A percentile compares a stretch with the other conserved stretches of the same genome.
These are phyloP conservation scores for Lonchura striata DNA, from an alignment of 2,113 vertebrate species.

Conservation along the genomic window DNA sequence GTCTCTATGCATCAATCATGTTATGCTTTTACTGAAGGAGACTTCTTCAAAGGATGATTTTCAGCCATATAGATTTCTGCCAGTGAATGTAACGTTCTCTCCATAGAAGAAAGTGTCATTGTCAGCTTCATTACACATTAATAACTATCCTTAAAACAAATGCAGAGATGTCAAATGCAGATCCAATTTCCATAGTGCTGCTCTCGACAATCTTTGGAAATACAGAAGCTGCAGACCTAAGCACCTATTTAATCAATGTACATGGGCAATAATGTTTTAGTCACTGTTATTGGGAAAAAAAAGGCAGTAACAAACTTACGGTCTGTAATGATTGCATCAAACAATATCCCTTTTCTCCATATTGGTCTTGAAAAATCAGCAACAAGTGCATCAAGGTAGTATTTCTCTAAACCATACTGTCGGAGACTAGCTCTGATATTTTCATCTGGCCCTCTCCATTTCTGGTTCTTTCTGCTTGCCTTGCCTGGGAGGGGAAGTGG, in stretches of 20 bases:
- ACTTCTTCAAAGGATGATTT: not conserved
- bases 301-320: conserved; percentile 77
- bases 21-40: not conserved
- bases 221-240: not conserved
- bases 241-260: not conserved
- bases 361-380: conserved; percentile 89
- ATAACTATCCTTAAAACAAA: not conserved
- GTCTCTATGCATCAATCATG: not conserved
- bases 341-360: conserved; percentile 85
- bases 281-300: not conserved
- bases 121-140: not conserved
- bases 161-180: not conserved
- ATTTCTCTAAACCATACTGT: conserved; percentile 89
- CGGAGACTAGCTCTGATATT: conserved; percentile 95
- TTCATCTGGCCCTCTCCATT: conserved; percentile 97
- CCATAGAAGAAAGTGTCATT: not conserved
- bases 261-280: not conserved
- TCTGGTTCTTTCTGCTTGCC: conserved; percentile 94
- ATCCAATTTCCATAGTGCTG: not conserved
- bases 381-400: conserved; percentile 90
- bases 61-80: not conserved
- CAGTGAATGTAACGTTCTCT: not conserved
- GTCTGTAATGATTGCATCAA: conserved; percentile 94
- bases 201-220: not conserved
- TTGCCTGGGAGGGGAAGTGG: conserved; percentile 75